Evolutionary conservation across 2,888 invertebrate species (phyloP), one percentile per base, ranked within the genome.

Genomic region (Catocala nupta): DNA sequence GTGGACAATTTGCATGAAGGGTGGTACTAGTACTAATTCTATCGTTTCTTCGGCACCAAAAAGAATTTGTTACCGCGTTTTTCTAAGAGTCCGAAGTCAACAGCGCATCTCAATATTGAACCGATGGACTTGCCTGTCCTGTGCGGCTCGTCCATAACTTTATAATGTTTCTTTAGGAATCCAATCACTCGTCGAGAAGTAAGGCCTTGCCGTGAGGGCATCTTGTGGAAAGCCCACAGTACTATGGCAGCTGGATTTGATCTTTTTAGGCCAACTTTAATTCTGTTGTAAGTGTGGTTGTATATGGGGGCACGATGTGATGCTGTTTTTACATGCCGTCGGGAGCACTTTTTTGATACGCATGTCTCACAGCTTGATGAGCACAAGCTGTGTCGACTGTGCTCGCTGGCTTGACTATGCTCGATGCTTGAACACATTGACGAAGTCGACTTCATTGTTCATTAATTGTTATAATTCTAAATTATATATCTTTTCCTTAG

Each of bases 221-320:
- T 73, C 57, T 85, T 83, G 74, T 87, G 87, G 65, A 91, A 91
- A 0, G 89, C 87, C 89, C 89, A 89, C 0, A 89, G 74, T 0
- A 90, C 82, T 25, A 90, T 86, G 0, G 90, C 88, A 0, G 87
- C 89, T 0, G 90, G 90, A 11, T 85, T 81, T 0, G 84, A 82
- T 25, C 72, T 83, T 13, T 65, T 75, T 1, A 87, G 53, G 0
- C 85, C 89, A 0, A 55, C 51, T 59, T 81, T 86, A 52, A 89
- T 82, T 65, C 68, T 81, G 45, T 66, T 63, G 68, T 82, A 84
- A 5, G 55, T 34, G 9, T 36, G 36, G 36, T 11, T 11, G 16
- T 16, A 16, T 1, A 16, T 16, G 16, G 16, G 16, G 16, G 25
- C 25, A 25, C 25, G 25, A 3, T 25, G 25, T 25, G 25, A 25